Evolutionary conservation across 2,888 invertebrate species (phyloP).

Genomic region (Eilema caniola): DNA sequence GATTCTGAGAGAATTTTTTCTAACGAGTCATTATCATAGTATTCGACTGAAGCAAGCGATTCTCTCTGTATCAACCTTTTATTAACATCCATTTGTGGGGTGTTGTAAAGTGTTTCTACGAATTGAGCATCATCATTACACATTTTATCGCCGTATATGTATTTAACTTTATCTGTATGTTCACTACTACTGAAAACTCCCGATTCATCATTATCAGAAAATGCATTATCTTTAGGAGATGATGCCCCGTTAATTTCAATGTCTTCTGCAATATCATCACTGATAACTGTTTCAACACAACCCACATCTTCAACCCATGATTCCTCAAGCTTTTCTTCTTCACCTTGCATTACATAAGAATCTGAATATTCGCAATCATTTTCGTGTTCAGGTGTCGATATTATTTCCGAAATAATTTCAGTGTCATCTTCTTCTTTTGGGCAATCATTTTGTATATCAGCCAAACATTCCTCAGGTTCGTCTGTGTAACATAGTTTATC

Average conservation of each 20-base stretch:
- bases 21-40: constrained; percentile 63
- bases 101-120: constrained; percentile 73
- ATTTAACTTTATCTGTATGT: constrained; percentile 66
- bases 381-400: constrained; percentile 27
- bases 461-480: constrained; percentile 61
- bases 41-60: constrained; percentile 39
- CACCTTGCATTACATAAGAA: constrained; percentile 51
- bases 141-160: constrained; percentile 72
- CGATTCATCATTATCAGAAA: constrained; percentile 52
- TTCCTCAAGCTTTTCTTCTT: constrained; percentile 64
- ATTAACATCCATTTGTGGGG: constrained; percentile 76
- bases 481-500: constrained; percentile 73
- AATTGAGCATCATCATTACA: constrained; percentile 68
- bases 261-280: constrained; percentile 78
- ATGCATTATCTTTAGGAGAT: constrained; percentile 59
- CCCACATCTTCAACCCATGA: constrained; percentile 82
- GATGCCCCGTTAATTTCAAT: constrained; percentile 64
- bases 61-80: constrained; percentile 62
- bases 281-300: constrained; percentile 80
- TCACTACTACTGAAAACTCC: constrained; percentile 54
- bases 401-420: constrained; percentile 31
- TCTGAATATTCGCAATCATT: constrained; percentile 54
- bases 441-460: constrained; percentile 51
- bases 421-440: constrained; percentile 32
- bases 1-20: constrained; percentile 66